Evolutionary conservation across 1,140 invertebrate genomes (phyloP).

Genomic region (Globodera rostochiensis): DNA sequence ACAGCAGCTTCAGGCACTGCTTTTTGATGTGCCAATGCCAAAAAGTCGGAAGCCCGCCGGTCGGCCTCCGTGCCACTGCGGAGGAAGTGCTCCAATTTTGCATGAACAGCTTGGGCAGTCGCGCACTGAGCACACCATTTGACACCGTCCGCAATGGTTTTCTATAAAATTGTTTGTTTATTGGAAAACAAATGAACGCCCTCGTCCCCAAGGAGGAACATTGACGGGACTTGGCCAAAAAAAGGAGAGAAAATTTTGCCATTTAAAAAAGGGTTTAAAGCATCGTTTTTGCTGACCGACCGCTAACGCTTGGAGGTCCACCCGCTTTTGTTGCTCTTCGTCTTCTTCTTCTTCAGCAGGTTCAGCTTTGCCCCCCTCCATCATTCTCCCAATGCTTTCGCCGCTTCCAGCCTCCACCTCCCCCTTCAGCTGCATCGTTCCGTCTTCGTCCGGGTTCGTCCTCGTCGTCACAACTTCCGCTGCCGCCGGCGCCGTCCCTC

Average conservation of each 20-base stretch:
- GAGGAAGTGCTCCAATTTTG: constrained; percentile 12
- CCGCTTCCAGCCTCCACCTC: constrained; percentile 7
- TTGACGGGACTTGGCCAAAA: too few species aligned
- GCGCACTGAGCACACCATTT: not conserved
- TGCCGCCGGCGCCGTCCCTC: not conserved
- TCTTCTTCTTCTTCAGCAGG: constrained; percentile 15
- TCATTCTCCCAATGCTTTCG: too few species aligned
- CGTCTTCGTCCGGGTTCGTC: constrained; percentile 1
- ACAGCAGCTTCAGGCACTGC: not conserved
- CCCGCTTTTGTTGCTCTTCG: not conserved
- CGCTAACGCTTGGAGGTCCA: constrained; percentile 10
- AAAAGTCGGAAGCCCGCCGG: constrained; percentile 4
- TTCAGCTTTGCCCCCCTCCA: not conserved
- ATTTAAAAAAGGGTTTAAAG: too few species aligned
- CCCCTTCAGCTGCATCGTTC: not conserved
- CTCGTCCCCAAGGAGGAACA: too few species aligned
- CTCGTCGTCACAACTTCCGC: not conserved
- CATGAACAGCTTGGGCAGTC: not conserved
- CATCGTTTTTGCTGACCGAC: not conserved
- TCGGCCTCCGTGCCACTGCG: not conserved
- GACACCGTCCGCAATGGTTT: constrained; percentile 5
- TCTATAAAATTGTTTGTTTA: not conserved
- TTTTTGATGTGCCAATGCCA: constrained; percentile 7
- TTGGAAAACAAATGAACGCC: too few species aligned
- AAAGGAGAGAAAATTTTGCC: too few species aligned